phyloP scores from a whole-genome alignment of 2,888 invertebrate species.

The Euclidia mi region DNA sequence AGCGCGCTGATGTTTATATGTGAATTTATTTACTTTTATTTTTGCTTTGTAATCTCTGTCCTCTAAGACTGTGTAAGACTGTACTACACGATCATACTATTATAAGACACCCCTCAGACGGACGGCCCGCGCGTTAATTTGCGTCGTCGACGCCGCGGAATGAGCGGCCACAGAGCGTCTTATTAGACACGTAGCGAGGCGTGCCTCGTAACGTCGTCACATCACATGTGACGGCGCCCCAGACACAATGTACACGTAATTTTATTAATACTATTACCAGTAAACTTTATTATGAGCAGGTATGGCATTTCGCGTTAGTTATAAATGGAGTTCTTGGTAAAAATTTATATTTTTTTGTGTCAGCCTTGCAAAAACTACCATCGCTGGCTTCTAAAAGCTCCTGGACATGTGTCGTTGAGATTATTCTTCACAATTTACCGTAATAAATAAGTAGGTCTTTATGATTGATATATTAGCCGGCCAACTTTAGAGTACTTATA shows the following conservation, averaged over 20 bases:
- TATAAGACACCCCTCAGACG: constrained; percentile 64
- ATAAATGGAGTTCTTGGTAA: neutral
- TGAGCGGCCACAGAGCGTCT: constrained; percentile 81
- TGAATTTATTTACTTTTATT: no score
- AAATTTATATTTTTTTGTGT: no score
- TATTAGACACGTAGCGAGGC: constrained; percentile 84
- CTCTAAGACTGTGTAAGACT: no score
- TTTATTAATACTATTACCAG: constrained; percentile 40
- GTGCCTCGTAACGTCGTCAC: constrained; percentile 72
- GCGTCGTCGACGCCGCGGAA: constrained; percentile 66
- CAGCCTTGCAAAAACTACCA: no score
- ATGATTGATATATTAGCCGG: no score
- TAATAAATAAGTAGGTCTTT: no score
- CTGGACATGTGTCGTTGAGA: no score
- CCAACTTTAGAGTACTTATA: no score
- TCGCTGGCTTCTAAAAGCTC: no score
- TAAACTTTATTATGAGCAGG: constrained; percentile 1
- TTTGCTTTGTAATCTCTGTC: no score
- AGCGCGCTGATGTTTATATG: no score
- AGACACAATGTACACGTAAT: constrained; percentile 54
- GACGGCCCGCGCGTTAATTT: constrained; percentile 73
- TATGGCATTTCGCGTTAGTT: neutral
- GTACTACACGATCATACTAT: constrained; percentile 26
- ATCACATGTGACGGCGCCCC: constrained; percentile 69
- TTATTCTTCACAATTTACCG: no score